Percentiles rank a stretch among this genome's conserved stretches.
These are phyloP conservation scores for Tenrec ecaudatus DNA, from an alignment of 2,113 vertebrate species.

Conservation along the genomic window DNA sequence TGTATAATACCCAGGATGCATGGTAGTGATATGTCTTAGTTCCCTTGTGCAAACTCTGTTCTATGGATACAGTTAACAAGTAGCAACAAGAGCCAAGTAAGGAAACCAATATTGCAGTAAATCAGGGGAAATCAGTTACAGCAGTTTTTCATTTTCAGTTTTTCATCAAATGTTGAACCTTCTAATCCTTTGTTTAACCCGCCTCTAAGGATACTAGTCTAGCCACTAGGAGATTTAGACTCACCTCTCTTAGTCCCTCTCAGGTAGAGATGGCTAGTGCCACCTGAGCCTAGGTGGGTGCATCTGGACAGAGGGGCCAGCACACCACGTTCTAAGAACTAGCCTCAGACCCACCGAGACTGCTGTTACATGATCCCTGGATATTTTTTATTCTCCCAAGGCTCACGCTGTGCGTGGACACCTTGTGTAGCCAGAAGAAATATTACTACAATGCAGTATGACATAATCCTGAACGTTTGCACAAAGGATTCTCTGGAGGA, in stretches of 20 bases:
- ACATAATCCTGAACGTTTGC: background rate
- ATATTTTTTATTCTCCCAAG: slow-evolving; percentile 39
- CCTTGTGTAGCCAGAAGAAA: slow-evolving; percentile 29
- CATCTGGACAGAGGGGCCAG: background rate
- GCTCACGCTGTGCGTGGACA: slow-evolving; percentile 1
- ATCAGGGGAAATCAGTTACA: slow-evolving; percentile 21
- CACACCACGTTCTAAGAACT: background rate
- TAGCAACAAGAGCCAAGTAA: background rate
- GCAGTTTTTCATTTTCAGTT: background rate
- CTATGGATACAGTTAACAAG: background rate
- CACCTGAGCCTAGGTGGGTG: background rate
- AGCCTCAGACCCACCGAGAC: background rate
- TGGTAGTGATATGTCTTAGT: background rate
- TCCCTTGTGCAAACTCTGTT: slow-evolving; percentile 4
- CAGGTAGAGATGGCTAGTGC: background rate
- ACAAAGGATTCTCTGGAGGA: background rate
- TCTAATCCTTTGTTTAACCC: slow-evolving; percentile 19
- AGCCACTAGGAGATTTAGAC: background rate
- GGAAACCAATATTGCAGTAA: background rate
- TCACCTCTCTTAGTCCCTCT: background rate
- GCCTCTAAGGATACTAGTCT: background rate
- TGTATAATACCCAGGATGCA: background rate
- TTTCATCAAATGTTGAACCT: slow-evolving; percentile 16
- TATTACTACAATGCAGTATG: slow-evolving; percentile 10
- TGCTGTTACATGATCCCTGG: background rate